phyloP scores from a whole-genome alignment of 2,888 invertebrate genomes.

The Ametastegia equiseti region DNA sequence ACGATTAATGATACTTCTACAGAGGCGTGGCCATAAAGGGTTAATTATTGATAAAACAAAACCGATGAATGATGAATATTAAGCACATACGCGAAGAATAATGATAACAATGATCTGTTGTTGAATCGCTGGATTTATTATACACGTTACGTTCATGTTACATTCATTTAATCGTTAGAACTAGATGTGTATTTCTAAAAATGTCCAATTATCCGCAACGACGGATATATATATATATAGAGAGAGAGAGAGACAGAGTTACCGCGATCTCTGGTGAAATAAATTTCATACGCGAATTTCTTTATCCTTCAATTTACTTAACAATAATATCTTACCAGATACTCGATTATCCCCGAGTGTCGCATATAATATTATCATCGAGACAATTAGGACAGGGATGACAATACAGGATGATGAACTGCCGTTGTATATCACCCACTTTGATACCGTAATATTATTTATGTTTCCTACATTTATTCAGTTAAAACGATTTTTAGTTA shows the following conservation, averaged over 20 bases:
- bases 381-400: neutral
- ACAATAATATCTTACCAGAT: neutral
- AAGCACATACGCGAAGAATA: neutral
- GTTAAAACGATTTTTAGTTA: slow-evolving; percentile 22
- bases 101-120: neutral
- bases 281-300: neutral
- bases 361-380: neutral
- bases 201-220: too few species aligned
- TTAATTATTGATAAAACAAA: too few species aligned
- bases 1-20: too few species aligned
- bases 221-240: too few species aligned
- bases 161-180: neutral
- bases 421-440: slow-evolving; percentile 61
- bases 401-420: slow-evolving; percentile 40
- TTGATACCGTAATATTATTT: slow-evolving; percentile 66
- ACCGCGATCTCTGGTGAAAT: neutral
- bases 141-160: neutral
- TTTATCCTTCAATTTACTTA: neutral
- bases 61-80: too few species aligned
- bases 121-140: slow-evolving; percentile 9
- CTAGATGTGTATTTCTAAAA: neutral
- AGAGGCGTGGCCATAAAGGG: too few species aligned
- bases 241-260: too few species aligned
- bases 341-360: neutral
- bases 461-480: slow-evolving; percentile 59